Evolutionary conservation across 2,113 vertebrate genomes (phyloP).

Genomic region (Campylorhamphus procurvoides): DNA sequence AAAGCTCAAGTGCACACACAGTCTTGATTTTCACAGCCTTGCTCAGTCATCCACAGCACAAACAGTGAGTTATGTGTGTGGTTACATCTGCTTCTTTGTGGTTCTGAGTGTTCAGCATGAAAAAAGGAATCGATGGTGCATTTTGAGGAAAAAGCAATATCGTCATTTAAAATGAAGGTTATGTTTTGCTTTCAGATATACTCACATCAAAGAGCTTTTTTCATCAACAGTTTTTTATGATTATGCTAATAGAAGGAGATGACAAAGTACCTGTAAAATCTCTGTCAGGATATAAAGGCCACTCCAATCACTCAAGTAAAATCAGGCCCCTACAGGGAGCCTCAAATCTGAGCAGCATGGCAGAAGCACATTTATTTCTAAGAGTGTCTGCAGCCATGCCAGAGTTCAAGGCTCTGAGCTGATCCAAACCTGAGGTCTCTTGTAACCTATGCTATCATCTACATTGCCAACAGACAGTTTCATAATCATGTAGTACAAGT

Average conservation of each 20-base stretch:
- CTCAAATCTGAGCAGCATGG: background rate
- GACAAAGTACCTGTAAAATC: background rate
- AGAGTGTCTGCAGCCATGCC: background rate
- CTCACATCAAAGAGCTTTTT: background rate
- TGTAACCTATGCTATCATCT: background rate
- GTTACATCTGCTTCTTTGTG: background rate
- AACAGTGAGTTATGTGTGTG: background rate
- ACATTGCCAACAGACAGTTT: background rate
- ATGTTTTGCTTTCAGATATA: background rate
- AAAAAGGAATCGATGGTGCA: background rate
- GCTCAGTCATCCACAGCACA: background rate
- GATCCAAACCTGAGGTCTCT: background rate
- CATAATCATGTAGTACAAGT: background rate
- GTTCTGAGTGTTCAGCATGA: background rate
- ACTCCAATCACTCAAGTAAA: background rate
- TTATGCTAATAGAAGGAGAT: background rate
- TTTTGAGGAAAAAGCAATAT: background rate
- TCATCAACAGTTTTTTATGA: background rate
- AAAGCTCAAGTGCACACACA: background rate
- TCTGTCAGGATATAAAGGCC: background rate
- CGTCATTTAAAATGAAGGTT: background rate
- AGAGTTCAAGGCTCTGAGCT: background rate
- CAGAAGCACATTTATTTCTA: background rate
- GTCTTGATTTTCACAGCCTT: background rate
- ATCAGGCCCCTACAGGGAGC: background rate